Percentiles rank a stretch among this genome's conserved stretches.
These are phyloP conservation scores for Apodemia zela DNA, from an alignment of 2,888 invertebrate genomes.

Conservation along the genomic window DNA sequence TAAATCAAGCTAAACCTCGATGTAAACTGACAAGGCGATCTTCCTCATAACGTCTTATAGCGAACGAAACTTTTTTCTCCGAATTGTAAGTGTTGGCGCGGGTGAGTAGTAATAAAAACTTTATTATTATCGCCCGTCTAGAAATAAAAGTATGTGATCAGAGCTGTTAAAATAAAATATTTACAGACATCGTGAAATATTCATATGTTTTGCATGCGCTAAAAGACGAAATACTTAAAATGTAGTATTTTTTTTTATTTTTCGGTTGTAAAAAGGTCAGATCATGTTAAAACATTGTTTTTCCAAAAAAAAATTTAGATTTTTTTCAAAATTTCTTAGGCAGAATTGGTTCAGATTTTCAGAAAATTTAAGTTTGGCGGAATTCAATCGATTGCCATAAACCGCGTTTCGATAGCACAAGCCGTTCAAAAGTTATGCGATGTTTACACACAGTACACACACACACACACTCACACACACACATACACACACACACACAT, in stretches of 20 bases:
- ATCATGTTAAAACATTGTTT: background rate
- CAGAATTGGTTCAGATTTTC: no score
- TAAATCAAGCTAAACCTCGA: conserved; percentile 67
- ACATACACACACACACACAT: no score
- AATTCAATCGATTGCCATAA: no score
- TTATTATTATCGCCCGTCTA: conserved; percentile 73
- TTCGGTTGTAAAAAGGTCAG: background rate
- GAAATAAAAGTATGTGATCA: conserved; percentile 69
- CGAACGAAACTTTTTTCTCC: conserved; percentile 35
- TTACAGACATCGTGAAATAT: background rate
- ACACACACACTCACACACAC: no score
- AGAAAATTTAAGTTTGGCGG: no score
- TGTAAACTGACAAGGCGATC: conserved; percentile 68
- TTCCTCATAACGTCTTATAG: conserved; percentile 53
- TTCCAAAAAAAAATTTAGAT: no score
- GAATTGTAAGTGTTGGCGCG: conserved; percentile 59
- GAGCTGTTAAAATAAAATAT: conserved; percentile 28
- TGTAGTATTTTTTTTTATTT: background rate
- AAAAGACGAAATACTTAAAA: conserved; percentile 7
- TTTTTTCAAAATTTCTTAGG: no score
- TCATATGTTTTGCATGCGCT: background rate
- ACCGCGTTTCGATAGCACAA: no score
- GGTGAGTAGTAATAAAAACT: conserved; percentile 72
- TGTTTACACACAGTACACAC: no score
- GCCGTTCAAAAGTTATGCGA: no score